Evolutionary conservation across 2,113 vertebrate species (phyloP).

Genomic region (Muscicapa adusta): DNA sequence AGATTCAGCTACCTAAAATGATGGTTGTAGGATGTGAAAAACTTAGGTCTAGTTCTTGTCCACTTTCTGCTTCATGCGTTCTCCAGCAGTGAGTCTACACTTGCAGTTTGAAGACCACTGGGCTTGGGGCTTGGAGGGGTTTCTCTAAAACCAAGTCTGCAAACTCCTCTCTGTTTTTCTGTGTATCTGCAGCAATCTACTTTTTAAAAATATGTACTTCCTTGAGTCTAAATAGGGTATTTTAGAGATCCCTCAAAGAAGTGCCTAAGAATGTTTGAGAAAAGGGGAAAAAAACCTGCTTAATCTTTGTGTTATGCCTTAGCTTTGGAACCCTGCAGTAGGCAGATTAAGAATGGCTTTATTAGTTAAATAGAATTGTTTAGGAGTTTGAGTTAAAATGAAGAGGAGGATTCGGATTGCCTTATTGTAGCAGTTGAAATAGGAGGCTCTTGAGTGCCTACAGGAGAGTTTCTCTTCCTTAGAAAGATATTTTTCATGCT

Average conservation of each 20-base stretch:
- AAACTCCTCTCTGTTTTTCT: not conserved
- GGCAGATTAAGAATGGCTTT: not conserved
- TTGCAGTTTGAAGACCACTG: not conserved
- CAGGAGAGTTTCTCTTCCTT: not conserved
- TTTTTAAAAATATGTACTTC: not conserved
- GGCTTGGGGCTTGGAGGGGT: not conserved
- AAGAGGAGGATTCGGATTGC: not conserved
- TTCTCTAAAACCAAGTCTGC: not conserved
- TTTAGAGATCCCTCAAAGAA: not conserved
- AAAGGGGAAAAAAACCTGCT: not conserved
- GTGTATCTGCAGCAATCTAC: not conserved
- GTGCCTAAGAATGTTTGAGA: not conserved
- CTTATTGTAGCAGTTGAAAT: not conserved
- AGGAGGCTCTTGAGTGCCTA: not conserved
- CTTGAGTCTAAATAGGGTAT: not conserved
- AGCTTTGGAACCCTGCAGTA: not conserved
- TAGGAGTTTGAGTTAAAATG: not conserved
- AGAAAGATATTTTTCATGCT: not conserved
- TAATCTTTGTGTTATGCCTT: not conserved
- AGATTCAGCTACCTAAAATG: not conserved
- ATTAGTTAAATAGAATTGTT: not conserved
- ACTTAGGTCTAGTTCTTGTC: not conserved
- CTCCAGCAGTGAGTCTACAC: not conserved
- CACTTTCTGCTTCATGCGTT: not conserved
- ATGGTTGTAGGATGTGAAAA: not conserved